Evolutionary conservation across 2,888 invertebrate species (phyloP).

Genomic region (Drosophila robusta): DNA sequence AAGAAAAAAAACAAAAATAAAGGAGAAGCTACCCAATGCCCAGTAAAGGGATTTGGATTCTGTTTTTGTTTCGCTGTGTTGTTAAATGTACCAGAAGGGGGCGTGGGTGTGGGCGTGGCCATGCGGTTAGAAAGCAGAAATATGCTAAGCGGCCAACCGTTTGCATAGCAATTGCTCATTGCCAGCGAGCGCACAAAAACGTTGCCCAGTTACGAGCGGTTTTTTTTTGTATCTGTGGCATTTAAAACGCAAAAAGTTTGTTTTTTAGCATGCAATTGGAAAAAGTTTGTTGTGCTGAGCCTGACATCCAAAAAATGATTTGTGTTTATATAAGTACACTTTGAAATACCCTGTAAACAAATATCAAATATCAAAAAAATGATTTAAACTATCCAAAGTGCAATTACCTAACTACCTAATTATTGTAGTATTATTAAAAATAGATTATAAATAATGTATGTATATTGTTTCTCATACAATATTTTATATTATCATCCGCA

Average conservation of each 20-base stretch:
- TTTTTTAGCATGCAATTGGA: conserved; percentile 31
- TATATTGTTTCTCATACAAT: too few relatives aligned
- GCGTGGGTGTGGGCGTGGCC: conserved; percentile 34
- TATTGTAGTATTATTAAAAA: too few relatives aligned
- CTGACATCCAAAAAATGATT: conserved; percentile 14
- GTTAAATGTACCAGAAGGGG: conserved; percentile 70
- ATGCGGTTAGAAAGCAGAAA: conserved; percentile 72
- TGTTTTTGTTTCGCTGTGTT: conserved; percentile 18
- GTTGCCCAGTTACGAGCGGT: conserved; percentile 38
- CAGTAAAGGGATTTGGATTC: conserved; percentile 36
- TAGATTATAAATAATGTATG: too few relatives aligned
- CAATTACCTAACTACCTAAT: too few relatives aligned
- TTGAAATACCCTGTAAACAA: conserved; percentile 23
- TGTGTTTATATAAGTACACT: not conserved
- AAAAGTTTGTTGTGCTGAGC: conserved; percentile 38
- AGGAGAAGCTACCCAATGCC: conserved; percentile 33
- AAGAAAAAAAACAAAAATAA: conserved; percentile 13
- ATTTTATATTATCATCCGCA: too few relatives aligned
- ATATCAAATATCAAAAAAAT: not conserved
- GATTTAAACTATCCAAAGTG: too few relatives aligned
- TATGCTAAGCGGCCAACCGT: conserved; percentile 70
- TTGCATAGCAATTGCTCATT: conserved; percentile 79
- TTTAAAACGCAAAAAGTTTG: conserved; percentile 20
- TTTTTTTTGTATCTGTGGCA: conserved; percentile 15
- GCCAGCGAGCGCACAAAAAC: conserved; percentile 28